Percentiles rank a stretch among this genome's conserved stretches.
Conservation (phyloP, 2,113 vertebrate species). For the Rhea americana region DNA sequence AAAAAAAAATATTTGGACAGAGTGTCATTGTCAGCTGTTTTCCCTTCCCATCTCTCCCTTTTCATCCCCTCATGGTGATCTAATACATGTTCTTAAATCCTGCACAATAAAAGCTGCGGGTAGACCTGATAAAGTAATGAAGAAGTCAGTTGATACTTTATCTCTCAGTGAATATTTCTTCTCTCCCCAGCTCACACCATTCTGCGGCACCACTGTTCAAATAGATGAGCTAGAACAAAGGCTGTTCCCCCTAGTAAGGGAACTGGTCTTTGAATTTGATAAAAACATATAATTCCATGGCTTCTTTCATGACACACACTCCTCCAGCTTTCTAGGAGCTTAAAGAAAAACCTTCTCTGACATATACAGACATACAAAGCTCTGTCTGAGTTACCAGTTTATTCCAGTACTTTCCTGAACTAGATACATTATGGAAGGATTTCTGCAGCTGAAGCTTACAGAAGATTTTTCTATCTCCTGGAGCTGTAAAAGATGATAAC, state of each 20-base stretch:
- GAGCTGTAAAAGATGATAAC: neutral
- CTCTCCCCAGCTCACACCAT: neutral
- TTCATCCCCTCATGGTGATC: neutral
- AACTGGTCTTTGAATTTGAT: slow-evolving; percentile 2
- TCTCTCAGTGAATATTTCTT: neutral
- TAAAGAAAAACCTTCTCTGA: neutral
- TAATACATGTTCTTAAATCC: neutral
- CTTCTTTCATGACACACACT: neutral
- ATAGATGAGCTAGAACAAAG: neutral
- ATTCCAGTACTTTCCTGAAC: neutral
- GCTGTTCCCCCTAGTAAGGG: neutral
- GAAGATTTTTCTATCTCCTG: neutral
- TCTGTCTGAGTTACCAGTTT: neutral
- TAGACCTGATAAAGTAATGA: neutral
- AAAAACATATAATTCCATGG: neutral
- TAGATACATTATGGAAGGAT: neutral
- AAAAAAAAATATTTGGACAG: neutral
- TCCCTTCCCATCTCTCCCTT: neutral
- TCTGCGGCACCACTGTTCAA: neutral
- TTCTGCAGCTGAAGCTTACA: neutral
- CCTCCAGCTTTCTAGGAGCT: neutral
- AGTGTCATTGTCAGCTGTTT: neutral
- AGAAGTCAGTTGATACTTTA: neutral
- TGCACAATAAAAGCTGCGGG: neutral
- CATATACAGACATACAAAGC: neutral